Evolutionary conservation across 2,888 invertebrate genomes (phyloP), one percentile per base, ranked within the genome.

Genomic region (Hipparchia sbordonii): DNA sequence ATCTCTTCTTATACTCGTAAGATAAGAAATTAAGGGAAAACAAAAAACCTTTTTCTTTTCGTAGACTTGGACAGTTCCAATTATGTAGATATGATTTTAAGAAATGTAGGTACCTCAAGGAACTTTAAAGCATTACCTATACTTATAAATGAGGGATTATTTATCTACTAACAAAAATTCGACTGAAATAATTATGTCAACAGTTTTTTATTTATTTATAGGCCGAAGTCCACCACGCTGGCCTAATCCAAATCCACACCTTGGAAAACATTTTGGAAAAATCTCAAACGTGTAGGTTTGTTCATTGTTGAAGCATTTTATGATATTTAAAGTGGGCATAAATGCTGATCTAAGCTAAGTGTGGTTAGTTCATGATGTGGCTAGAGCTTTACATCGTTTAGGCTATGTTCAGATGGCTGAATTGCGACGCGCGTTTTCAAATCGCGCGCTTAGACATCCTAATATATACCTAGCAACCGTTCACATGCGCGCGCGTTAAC

Each of bases 41-140:
- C 23, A 33, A 51, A 48, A 71, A 59, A 33, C 12, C 9, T 57
- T 46, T 51, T 65, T 59, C n/a, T 48, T 65, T 60, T 10, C 60
- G 45, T 48, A 60, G 60, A 23, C 52, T 69, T 52, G 61, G 61
- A 69, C 48, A 69, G 61, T 52, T 69, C 51, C 51, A 65, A 65
- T 65, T 65, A 65, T 52, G 65, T 51, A 52, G 52, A 65, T n/a
- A 52, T 23, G 23, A 23, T 33, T 65, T 65, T 39, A 33, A 65
- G 65, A 65, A 65, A 65, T 12, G 48, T 63, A 62, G 62, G 23
- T 63, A 51, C 9, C 48, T 62, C 13, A n/a, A 46, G 61, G 46
- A 46, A 62, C 13, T 51, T 61, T 51, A 5, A 23, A 13, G 5
- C 39, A 4, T 2, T 62, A 48, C 13, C 48, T 51, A 23, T 23